Base-by-base conservation (phyloP, 2,797 vertebrate species). In the Pampus argenteus region DNA sequence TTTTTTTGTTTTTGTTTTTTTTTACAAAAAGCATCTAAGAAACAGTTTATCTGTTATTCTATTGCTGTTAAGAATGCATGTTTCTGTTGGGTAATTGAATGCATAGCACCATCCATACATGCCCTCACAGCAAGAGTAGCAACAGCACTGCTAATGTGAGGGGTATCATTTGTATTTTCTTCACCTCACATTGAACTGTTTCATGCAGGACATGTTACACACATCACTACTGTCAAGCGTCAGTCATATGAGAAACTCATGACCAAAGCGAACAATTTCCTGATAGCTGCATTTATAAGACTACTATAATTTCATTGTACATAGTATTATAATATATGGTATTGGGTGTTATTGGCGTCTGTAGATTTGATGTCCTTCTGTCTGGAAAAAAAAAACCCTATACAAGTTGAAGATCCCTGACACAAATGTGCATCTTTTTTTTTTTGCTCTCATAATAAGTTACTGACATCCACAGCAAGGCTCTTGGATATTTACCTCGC, bases 31-130 rank as follows among this genome's bases (percentile, higher is more conserved):
- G 79, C 80, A 48, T 86, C 76, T 86, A 83, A 83, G 85, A 85
- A 88, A 90, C 86, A 86, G 82, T 76, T 77, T 84, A 80, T 75
- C 68, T 83, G 78, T 88, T 83, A 72, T 83, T 85, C 81, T 94
- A 94, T 94, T 94, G 94, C 93, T 94, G 81, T 90, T 90, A 83
- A 90, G 84, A 91, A 86, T 90, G 79, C 86, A 85, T 78, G 81
- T 91, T 79, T 88, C 62, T 74, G 71, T 91, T 57, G 88, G 86
- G 83, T 88, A 84, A 81, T 34, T 81, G 56, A 85, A 91, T 93
- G 91, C 88, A 86, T 94, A 95, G 93, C 94, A 94, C 94, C 93
- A 85, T 92, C 90, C 72, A 83, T 58, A 83, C 72, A 84, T 82
- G 71, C 78, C 84, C 79, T 86, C 73, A 78, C 66, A 82, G 75